Conservation (phyloP, 2,113 vertebrate genomes). For the Columba janthina region DNA sequence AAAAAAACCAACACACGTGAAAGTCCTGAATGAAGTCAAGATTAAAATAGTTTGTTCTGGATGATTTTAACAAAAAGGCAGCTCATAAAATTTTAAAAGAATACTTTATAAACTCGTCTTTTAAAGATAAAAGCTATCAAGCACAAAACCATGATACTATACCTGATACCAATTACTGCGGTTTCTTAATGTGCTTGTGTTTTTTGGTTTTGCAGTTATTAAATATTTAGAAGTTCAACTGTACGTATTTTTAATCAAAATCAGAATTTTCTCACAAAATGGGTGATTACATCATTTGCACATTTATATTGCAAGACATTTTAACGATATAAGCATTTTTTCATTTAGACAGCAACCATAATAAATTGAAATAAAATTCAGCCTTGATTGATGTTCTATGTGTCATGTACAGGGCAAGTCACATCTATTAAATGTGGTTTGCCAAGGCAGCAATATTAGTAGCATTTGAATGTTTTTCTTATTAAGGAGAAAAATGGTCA, state of each 20-base stretch:
- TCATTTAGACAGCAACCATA: slow-evolving; percentile 82
- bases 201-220: slow-evolving; percentile 67
- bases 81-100: slow-evolving; percentile 61
- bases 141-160: slow-evolving; percentile 37
- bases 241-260: slow-evolving; percentile 73
- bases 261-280: slow-evolving; percentile 64
- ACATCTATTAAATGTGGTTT: slow-evolving; percentile 82
- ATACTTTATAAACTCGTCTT: slow-evolving; percentile 67
- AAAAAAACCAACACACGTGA: slow-evolving; percentile 1
- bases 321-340: slow-evolving; percentile 83
- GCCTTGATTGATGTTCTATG: slow-evolving; percentile 76
- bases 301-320: slow-evolving; percentile 77
- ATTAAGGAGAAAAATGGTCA: slow-evolving; percentile 84
- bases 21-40: slow-evolving; percentile 68
- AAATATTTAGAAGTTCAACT: slow-evolving; percentile 72
- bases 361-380: slow-evolving; percentile 85
- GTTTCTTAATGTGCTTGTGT: slow-evolving; percentile 54
- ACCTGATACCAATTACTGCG: slow-evolving; percentile 25
- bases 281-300: slow-evolving; percentile 79
- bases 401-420: slow-evolving; percentile 79
- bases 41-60: slow-evolving; percentile 75
- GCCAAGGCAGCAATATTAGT: slow-evolving; percentile 84
- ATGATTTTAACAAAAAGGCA: slow-evolving; percentile 69
- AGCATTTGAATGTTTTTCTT: slow-evolving; percentile 88
- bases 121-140: slow-evolving; percentile 69